Conservation (phyloP, 2,797 vertebrate species). For the Falco naumanni region DNA sequence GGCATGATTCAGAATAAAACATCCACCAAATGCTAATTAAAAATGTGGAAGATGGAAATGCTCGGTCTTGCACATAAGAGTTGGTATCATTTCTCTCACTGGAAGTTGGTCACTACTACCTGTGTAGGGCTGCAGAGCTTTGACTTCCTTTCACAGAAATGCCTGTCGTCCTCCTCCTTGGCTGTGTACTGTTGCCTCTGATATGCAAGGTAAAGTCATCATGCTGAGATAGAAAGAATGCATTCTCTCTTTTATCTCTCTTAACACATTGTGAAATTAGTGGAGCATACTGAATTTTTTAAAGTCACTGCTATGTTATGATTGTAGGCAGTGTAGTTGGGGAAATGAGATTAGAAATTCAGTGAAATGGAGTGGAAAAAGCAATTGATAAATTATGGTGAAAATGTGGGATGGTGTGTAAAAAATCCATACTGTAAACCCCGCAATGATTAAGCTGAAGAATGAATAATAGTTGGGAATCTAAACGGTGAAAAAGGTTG, state of each 20-base stretch:
- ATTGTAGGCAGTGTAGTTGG: conserved; percentile 58
- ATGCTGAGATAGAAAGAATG: neutral
- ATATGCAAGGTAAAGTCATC: neutral
- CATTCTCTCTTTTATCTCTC: conserved; percentile 56
- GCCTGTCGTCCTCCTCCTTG: neutral
- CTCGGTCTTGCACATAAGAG: accelerated
- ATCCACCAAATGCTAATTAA: neutral
- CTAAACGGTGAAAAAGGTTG: conserved; percentile 22
- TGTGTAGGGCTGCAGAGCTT: neutral
- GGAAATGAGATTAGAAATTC: conserved; percentile 73
- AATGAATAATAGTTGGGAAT: conserved; percentile 26
- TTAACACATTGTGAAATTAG: conserved; percentile 71
- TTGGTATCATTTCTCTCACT: neutral
- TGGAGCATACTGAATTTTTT: conserved; percentile 63
- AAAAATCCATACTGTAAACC: conserved; percentile 46
- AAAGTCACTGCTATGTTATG: conserved; percentile 63
- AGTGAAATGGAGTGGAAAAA: conserved; percentile 74
- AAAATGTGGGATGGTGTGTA: conserved; percentile 62
- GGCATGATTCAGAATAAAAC: neutral
- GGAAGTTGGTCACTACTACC: neutral
- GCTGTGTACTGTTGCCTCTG: neutral
- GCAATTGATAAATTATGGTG: conserved; percentile 64
- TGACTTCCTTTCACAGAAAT: neutral
- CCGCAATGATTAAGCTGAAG: conserved; percentile 36
- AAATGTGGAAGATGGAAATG: neutral